Evolutionary conservation across 2,797 vertebrate genomes (phyloP), one percentile per base, ranked within the genome.

Genomic region (Bovichtus variegatus): DNA sequence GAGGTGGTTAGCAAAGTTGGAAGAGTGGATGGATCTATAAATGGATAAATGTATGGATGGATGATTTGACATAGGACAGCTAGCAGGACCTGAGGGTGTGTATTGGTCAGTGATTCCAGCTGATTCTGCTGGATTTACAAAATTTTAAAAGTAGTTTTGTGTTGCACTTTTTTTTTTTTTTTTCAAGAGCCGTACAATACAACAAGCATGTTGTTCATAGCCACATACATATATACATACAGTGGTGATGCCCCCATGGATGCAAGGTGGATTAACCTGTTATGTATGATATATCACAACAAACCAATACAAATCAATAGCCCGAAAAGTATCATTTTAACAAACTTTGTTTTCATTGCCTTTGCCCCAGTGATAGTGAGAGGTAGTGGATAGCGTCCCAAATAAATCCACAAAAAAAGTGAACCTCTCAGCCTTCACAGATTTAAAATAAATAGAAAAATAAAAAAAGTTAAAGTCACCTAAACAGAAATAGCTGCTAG

Each of bases 211-310:
- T 90, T 87, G 79, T 87, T 86, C 68, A 81, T 89, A 88, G 89
- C 82, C 89, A 95, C 93, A 95, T 94, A 95, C 94, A 96, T 95
- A 95, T 92, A 95, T 95, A 96, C 93, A 95, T 95, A 95, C 94
- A 95, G 95, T 95, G 95, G 94, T 94, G 93, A 95, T 93, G 94
- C 91, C 94, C 95, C 94, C 94, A 95, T 95, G 94, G 83, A 93
- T 94, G 93, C 93, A 90, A 91, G 89, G 93, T 95, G 93, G 90
- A 91, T 92, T 90, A 74, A 91, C 84, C 89, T 91, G 80, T 92
- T 84, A 90, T 89, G 86, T 89, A 90, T 92, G 91, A 81, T 81
- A 84, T 51, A 80, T 83, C 73, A 82, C 83, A 88, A 91, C 90
- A 90, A 93, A 90, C 91, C 91, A 90, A 80, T 74, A 92, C 89